These are phyloP conservation scores for Parapristionchus giblindavisi DNA, from an alignment of 2,888 invertebrate genomes.

Conservation along the genomic window DNA sequence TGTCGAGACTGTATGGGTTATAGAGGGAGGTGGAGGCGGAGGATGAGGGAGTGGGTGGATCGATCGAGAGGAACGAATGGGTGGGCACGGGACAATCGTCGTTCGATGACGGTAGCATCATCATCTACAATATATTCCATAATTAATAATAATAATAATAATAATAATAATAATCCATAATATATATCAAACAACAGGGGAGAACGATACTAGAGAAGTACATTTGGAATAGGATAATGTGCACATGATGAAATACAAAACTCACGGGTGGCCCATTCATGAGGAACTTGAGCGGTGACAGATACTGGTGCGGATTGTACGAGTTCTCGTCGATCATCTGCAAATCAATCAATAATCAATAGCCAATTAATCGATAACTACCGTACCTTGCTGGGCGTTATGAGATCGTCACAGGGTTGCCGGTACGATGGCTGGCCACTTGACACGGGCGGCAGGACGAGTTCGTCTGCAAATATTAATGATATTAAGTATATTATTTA, in stretches of 20 bases:
- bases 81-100: not conserved
- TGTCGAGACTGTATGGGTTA: not conserved
- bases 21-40: not conserved
- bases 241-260: not conserved
- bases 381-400: constrained; percentile 36
- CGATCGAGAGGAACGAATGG: constrained; percentile 17
- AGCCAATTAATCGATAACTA: constrained; percentile 2
- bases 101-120: not conserved
- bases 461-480: not conserved
- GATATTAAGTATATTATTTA: too few relatives aligned
- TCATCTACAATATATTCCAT: constrained; percentile 1
- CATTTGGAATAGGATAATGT: not conserved
- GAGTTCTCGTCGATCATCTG: constrained; percentile 35
- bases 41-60: not conserved
- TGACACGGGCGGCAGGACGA: not conserved
- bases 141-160: not conserved
- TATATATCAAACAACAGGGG: not conserved
- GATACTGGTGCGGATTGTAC: constrained; percentile 36
- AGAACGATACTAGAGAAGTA: not conserved
- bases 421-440: not conserved
- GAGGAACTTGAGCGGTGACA: constrained; percentile 45
- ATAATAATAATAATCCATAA: not conserved
- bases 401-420: constrained; percentile 38
- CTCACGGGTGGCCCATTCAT: constrained; percentile 40
- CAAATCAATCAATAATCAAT: not conserved